phyloP scores from a whole-genome alignment of 2,797 vertebrate species.

The Rhinogobio ventralis region DNA sequence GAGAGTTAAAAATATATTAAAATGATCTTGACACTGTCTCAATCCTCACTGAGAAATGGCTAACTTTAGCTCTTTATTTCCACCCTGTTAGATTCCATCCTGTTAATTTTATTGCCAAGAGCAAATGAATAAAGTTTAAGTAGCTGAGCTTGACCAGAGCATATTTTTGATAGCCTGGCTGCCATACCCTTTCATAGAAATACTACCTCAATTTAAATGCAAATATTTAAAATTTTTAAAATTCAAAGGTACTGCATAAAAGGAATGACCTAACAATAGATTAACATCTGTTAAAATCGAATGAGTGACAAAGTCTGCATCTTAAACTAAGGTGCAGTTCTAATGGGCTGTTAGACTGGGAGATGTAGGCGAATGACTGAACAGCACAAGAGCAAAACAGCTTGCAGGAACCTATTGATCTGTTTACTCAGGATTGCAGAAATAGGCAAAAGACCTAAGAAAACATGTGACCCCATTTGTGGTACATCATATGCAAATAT shows the following conservation, averaged over 20 bases:
- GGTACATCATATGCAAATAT: constrained; percentile 61
- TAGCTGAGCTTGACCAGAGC: constrained; percentile 6
- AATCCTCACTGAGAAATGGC: constrained; percentile 1
- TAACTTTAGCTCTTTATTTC: neutral
- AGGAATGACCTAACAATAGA: constrained; percentile 19
- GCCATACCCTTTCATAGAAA: neutral
- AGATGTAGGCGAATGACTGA: constrained; percentile 40
- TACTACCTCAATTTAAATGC: neutral
- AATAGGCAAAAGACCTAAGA: constrained; percentile 49
- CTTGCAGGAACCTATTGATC: constrained; percentile 57
- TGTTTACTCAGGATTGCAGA: constrained; percentile 53
- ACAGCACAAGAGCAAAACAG: constrained; percentile 48
- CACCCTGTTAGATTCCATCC: neutral
- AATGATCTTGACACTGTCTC: neutral
- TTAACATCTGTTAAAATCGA: constrained; percentile 30
- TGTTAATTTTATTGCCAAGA: constrained; percentile 1
- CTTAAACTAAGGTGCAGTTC: constrained; percentile 8
- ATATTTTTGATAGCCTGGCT: neutral
- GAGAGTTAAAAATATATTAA: neutral
- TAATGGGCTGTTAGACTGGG: constrained; percentile 33
- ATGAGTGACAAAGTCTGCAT: neutral
- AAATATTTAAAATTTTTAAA: neutral
- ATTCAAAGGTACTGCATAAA: neutral
- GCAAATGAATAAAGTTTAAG: neutral
- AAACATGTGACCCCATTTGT: constrained; percentile 54